Base-by-base conservation (phyloP, 2,888 invertebrate genomes). In the Acronicta psi region DNA sequence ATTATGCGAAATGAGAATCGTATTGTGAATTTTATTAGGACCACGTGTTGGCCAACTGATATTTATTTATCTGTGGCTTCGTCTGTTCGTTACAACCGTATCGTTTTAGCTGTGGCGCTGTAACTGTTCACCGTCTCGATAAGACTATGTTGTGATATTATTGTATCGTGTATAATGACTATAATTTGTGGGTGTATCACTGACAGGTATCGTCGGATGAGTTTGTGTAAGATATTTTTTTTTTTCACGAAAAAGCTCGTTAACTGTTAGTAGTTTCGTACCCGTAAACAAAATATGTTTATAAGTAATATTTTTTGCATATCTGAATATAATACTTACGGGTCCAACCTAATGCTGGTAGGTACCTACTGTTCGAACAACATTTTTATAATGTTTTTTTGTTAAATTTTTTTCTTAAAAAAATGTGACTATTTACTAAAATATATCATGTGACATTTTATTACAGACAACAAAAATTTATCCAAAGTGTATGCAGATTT, bases 161-260 rank as follows among this genome's bases (percentile, higher is more conserved):
- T 29, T 36, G 18, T 36, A 13, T 40, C 1, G 31, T 37, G 10
- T 13, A 58, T 36, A 52, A 76, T 76, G 71, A 69, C 77, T 47
- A 53, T 69, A 23, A 54, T 79, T n/a, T 85, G 84, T 63, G 79
- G 80, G 4, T 85, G 85, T 59, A 58, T 85, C 31, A 72, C 75
- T 10, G 65, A 81, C 49, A 71, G 62, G 5, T 77, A 79, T 38
- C 55, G 57, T 9, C 71, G 57, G 4, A 68, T 80, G 50, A 73
- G 54, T 64, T 68, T 69, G 42, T 73, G 81, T 82, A 78, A 81
- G 82, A 46, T 59, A 37, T 42, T 37, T 13, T 34, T 53, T 57
- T 6, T 34, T 34, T 34, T 29, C 11, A 10, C 11, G 11, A 29
- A 29, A 29, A 2, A 29, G 29, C 2, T 29, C 4, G n/a, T n/a